Evolutionary conservation across 2,113 vertebrate genomes (phyloP), one percentile per base, ranked within the genome.

Genomic region (Tachysurus fulvidraco): DNA sequence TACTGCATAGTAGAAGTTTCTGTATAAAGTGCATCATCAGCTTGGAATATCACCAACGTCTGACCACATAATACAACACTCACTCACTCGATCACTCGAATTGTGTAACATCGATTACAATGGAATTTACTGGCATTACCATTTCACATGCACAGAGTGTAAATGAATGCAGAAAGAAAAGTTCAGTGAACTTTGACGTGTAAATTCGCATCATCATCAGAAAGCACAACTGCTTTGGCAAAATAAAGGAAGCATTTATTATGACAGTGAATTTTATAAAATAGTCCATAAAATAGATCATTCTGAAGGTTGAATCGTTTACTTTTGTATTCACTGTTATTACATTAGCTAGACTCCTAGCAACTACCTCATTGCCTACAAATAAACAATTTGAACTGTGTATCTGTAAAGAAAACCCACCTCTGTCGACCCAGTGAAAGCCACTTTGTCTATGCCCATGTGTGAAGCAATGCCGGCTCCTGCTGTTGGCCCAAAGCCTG

Each of bases 361-460:
- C 76, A 54, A 78, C 71, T 23, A 54, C 46, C 5, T 77, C 25
- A 9, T 16, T n/a, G 74, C 54, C 50, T 17, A 54, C 74, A 77
- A 77, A 77, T 28, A 4, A 77, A 1, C 25, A 54, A 8, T 17
- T 28, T 77, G 28, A 28, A 77, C 14, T 21, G 13, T 55, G 76
- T 57, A 30, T 57, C 52, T 41, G 5, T 60, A 81, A 60, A 7
- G 11, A 81, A 59, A 36, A 81, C 69, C 93, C 96, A 99, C 98
- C 97, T 98, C 93, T 2, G 97, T 99, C 78, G 98, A 99, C 91
- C 98, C 98, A 55, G 98, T 99, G 93, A 99, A 99, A 13, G 98
- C 98, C 91, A 99, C 97, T 96, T 99, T 99, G 94, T 99, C 97
- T 89, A 99, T 97, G 94, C 97, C 98, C 94, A 96, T 91, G 64